phyloP scores from a whole-genome alignment of 1,140 invertebrate genomes.

The Bradysia coprophila region DNA sequence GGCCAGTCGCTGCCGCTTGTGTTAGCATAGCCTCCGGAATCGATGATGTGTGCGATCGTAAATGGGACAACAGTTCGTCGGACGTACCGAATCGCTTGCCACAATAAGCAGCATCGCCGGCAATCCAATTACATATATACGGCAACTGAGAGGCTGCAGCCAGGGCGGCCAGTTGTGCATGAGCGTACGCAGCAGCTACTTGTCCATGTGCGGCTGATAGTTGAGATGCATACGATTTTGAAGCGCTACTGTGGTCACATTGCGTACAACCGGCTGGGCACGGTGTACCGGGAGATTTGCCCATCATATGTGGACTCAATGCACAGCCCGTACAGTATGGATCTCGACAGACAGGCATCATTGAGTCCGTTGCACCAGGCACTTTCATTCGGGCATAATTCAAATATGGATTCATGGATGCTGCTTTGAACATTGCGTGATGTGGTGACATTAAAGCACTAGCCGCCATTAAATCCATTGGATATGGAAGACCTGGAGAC shows the following conservation, averaged over 20 bases:
- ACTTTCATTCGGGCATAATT: constrained; percentile 53
- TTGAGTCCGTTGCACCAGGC: constrained; percentile 14
- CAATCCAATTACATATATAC: constrained; percentile 84
- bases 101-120: constrained; percentile 69
- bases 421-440: constrained; percentile 45
- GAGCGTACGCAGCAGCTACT: constrained; percentile 45
- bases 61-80: constrained; percentile 77
- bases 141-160: constrained; percentile 55
- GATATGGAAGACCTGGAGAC: constrained; percentile 34
- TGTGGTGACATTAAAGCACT: constrained; percentile 50
- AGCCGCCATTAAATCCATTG: constrained; percentile 49
- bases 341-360: constrained; percentile 60
- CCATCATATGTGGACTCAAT: constrained; percentile 56
- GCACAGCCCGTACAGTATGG: constrained; percentile 85
- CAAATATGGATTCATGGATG: constrained; percentile 45
- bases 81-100: constrained; percentile 77
- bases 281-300: constrained; percentile 32
- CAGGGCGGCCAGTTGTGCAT: constrained; percentile 51
- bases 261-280: constrained; percentile 78
- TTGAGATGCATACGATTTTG: constrained; percentile 24
- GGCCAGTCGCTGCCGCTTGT: constrained; percentile 25
- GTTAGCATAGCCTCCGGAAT: constrained; percentile 31
- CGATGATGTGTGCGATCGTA: constrained; percentile 65
- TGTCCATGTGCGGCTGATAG: constrained; percentile 22
- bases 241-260: constrained; percentile 47